Percentiles rank a stretch among this genome's conserved stretches.
Conservation (phyloP, 2,888 invertebrate genomes). For the Oscheius sp. region DNA sequence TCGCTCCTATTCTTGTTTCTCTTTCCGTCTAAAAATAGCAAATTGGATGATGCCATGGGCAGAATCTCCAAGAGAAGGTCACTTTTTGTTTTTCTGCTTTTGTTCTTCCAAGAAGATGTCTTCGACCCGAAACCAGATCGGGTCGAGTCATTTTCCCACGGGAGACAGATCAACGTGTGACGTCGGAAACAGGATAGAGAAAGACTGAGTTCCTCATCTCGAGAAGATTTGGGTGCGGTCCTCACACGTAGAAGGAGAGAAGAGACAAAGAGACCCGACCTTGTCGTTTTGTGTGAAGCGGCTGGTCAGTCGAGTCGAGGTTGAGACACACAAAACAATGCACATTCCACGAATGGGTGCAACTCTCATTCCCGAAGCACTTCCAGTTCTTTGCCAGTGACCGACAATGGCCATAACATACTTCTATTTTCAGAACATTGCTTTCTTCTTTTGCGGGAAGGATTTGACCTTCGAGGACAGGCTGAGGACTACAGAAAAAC, state of each 20-base stretch:
- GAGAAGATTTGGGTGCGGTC: neutral
- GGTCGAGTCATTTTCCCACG: neutral
- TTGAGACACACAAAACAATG: slow-evolving; percentile 12
- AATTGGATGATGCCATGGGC: no score
- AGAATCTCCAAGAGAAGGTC: no score
- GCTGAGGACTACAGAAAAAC: no score
- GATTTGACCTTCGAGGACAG: no score
- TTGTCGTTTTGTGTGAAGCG: neutral
- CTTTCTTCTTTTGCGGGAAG: no score
- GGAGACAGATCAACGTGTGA: neutral
- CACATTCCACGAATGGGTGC: slow-evolving; percentile 24
- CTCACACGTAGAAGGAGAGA: neutral
- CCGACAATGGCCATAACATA: slow-evolving; percentile 1
- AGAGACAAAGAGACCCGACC: neutral
- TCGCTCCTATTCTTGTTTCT: no score
- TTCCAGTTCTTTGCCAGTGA: slow-evolving; percentile 1
- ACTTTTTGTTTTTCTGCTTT: no score
- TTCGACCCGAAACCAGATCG: no score
- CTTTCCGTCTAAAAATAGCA: no score
- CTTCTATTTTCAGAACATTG: neutral
- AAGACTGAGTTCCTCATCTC: neutral
- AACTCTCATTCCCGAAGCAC: no score
- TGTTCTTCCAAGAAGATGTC: no score
- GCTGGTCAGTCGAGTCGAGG: slow-evolving; percentile 21
- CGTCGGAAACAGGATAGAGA: no score